These are phyloP conservation scores for Nipponia nippon DNA, from an alignment of 2,113 vertebrate genomes.

Conservation along the genomic window DNA sequence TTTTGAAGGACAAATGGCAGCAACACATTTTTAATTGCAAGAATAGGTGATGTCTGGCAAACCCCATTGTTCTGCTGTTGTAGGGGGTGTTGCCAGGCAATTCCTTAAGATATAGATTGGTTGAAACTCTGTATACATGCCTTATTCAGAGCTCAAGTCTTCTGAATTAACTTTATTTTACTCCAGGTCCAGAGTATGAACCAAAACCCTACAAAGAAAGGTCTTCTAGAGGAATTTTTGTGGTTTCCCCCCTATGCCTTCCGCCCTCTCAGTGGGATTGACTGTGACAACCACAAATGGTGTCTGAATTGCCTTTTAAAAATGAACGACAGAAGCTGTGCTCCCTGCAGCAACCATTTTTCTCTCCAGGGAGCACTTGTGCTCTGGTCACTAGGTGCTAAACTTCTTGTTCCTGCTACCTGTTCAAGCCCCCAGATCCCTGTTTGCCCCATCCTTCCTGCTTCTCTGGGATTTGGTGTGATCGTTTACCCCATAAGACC, in stretches of 20 bases:
- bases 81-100: not conserved
- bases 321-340: not conserved
- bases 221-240: not conserved
- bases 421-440: not conserved
- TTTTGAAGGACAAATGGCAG: slow-evolving; percentile 14
- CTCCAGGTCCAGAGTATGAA: not conserved
- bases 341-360: not conserved
- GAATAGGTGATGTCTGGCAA: not conserved
- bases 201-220: not conserved
- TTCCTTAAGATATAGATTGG: not conserved
- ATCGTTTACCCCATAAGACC: not conserved
- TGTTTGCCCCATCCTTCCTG: not conserved
- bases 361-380: not conserved
- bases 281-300: not conserved
- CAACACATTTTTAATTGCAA: not conserved
- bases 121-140: not conserved
- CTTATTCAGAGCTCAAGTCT: not conserved
- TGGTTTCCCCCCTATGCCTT: not conserved
- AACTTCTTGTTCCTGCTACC: not conserved
- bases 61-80: not conserved
- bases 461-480: not conserved
- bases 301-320: not conserved
- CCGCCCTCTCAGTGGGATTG: no score
- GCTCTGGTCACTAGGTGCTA: not conserved
- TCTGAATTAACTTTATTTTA: not conserved